Conservation (phyloP, 1,140 invertebrate genomes). For the Triops longicaudatus region DNA sequence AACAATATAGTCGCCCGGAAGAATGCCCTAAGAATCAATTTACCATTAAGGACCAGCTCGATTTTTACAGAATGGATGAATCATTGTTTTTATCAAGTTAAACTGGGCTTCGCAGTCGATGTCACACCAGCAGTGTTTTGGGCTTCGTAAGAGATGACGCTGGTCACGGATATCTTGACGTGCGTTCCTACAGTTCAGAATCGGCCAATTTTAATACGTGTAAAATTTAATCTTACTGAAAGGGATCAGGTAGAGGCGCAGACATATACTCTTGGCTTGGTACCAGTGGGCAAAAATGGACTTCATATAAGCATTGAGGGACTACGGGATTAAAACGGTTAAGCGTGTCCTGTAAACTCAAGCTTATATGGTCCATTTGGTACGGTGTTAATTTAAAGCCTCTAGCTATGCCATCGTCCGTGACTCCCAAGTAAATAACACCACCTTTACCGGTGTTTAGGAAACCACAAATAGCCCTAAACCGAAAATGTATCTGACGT, state of each 20-base stretch:
- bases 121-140: conserved; percentile 20
- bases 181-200: neutral
- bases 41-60: neutral
- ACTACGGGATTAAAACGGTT: conserved; percentile 8
- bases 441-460: conserved; percentile 41
- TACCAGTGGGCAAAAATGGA: neutral
- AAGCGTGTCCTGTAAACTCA: conserved; percentile 34
- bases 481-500: conserved; percentile 24
- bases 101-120: conserved; percentile 15
- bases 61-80: no score
- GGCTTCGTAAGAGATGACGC: neutral
- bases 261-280: neutral
- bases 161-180: neutral
- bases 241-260: neutral
- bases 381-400: conserved; percentile 38
- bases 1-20: conserved; percentile 19
- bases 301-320: neutral
- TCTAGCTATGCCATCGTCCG: conserved; percentile 36
- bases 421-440: conserved; percentile 38
- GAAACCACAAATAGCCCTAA: conserved; percentile 38
- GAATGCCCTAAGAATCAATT: neutral
- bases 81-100: neutral
- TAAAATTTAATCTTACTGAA: neutral
- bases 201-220: neutral
- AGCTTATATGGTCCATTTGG: conserved; percentile 38